Percentiles rank a stretch among this genome's conserved stretches.
Conservation (phyloP, 2,797 vertebrate genomes). For the Scleropages formosus region DNA sequence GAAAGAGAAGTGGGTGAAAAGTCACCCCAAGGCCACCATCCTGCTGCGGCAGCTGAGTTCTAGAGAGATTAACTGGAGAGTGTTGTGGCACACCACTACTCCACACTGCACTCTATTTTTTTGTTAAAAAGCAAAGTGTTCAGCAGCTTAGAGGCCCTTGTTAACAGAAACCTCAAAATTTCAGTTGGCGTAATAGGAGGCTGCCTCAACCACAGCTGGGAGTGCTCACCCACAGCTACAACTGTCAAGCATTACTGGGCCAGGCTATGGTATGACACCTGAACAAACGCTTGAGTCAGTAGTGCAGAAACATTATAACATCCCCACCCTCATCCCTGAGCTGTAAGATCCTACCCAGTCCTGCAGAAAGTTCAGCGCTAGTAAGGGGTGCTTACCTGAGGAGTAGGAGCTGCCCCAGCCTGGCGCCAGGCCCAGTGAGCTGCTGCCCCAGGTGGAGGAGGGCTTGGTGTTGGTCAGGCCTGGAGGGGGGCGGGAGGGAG, state of each 20-base stretch:
- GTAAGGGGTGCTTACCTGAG: slow-evolving; percentile 68
- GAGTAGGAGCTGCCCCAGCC: slow-evolving; percentile 92
- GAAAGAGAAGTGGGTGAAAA: background rate
- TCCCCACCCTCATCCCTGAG: background rate
- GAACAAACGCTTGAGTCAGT: too few species aligned
- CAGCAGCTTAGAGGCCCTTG: background rate
- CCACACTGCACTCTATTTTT: background rate
- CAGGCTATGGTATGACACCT: background rate
- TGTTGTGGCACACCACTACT: background rate
- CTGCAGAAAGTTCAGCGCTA: background rate
- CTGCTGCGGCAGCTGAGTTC: background rate
- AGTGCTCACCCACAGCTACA: background rate
- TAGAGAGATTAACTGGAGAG: background rate
- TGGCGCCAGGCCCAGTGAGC: slow-evolving; percentile 75
- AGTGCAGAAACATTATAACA: background rate
- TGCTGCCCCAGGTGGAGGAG: slow-evolving; percentile 91
- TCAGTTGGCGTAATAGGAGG: slow-evolving; percentile 46
- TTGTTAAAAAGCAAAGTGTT: slow-evolving; percentile 38
- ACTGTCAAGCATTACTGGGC: background rate
- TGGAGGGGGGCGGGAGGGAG: slow-evolving; percentile 89
- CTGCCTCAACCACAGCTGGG: slow-evolving; percentile 33
- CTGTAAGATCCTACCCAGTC: background rate
- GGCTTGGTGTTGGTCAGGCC: slow-evolving; percentile 91
- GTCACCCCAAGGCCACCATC: background rate
- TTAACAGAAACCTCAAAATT: slow-evolving; percentile 56